Conservation (phyloP, 2,888 invertebrate genomes). For the Eutolmus rufibarbis region DNA sequence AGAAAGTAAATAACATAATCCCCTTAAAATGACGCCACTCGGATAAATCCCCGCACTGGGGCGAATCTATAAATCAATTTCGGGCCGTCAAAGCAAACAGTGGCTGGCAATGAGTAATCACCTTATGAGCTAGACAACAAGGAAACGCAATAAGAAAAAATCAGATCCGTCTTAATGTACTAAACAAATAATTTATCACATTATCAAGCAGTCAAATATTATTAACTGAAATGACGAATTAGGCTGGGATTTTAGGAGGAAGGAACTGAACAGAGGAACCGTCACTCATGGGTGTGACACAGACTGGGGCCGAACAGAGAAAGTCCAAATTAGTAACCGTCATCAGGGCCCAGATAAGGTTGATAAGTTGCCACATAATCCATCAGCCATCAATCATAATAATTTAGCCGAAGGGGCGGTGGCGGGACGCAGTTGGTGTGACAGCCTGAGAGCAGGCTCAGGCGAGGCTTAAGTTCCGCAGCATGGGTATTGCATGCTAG, state of each 20-base stretch:
- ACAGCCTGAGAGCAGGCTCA: slow-evolving; percentile 34
- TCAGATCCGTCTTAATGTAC: slow-evolving; percentile 42
- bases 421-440: slow-evolving; percentile 34
- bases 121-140: slow-evolving; percentile 41
- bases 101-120: slow-evolving; percentile 47
- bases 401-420: slow-evolving; percentile 37
- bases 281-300: background rate
- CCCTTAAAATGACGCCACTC: slow-evolving; percentile 22
- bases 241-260: slow-evolving; percentile 28
- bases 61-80: slow-evolving; percentile 46
- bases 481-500: background rate
- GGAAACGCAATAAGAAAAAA: slow-evolving; percentile 43
- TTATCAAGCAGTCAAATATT: slow-evolving; percentile 47
- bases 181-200: slow-evolving; percentile 48
- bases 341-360: slow-evolving; percentile 44
- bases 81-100: slow-evolving; percentile 44
- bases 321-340: slow-evolving; percentile 45
- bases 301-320: background rate
- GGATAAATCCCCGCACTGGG: background rate
- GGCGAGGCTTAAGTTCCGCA: background rate
- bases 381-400: slow-evolving; percentile 50
- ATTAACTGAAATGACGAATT: slow-evolving; percentile 48
- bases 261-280: slow-evolving; percentile 6
- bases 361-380: slow-evolving; percentile 48
- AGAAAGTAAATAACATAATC: slow-evolving; percentile 1